Percentiles rank a stretch among this genome's conserved stretches.
Conservation (phyloP, 2,113 vertebrate genomes). For the Diadophis punctatus region DNA sequence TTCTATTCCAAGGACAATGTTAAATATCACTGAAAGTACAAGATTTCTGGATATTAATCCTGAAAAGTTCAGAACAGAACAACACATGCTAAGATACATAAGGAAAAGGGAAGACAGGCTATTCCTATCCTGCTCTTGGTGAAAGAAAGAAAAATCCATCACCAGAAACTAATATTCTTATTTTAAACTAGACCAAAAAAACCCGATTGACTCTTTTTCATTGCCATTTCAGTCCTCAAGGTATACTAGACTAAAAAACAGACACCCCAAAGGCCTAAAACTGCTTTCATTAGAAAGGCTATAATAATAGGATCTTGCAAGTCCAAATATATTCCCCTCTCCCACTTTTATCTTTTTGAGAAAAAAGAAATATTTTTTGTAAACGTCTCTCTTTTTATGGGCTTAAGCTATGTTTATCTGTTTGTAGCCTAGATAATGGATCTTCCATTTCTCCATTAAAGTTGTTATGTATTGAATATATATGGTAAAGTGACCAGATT, state of each 20-base stretch:
- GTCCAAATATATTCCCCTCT: neutral
- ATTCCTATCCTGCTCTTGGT: neutral
- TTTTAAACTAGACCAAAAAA: neutral
- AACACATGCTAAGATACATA: neutral
- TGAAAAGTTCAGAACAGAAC: neutral
- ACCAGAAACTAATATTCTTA: neutral
- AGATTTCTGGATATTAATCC: neutral
- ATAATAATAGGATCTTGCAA: neutral
- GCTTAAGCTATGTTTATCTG: neutral
- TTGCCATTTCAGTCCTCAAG: neutral
- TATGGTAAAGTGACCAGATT: no score
- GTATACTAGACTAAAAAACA: neutral
- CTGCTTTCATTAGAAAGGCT: neutral
- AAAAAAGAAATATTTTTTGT: neutral
- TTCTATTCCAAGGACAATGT: neutral
- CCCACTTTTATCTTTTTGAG: neutral
- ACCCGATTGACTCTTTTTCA: neutral
- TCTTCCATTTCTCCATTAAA: neutral
- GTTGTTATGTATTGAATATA: no score
- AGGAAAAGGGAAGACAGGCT: neutral
- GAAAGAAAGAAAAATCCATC: neutral
- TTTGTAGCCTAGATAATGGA: neutral
- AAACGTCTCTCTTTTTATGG: neutral
- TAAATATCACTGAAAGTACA: neutral
- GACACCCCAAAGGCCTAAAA: neutral